Evolutionary conservation across 2,888 invertebrate species (phyloP), one percentile per base, ranked within the genome.

Genomic region (Campoletis raptor): DNA sequence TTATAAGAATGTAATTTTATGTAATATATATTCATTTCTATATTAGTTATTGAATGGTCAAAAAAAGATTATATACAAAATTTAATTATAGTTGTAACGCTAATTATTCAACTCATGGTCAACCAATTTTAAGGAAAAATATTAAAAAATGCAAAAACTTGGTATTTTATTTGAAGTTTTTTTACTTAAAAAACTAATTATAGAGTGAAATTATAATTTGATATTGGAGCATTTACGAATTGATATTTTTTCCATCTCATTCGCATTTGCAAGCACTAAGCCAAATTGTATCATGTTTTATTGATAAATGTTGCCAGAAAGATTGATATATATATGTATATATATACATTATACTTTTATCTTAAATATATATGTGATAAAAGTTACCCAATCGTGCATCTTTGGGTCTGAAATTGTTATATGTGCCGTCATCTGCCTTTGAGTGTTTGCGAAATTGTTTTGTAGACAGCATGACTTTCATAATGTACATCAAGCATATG

Each of bases 281-380:
- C 12, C 7, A 40, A 15, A 0, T 0, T 57, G 42, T 15, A 80
- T 61, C 42, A 80, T 21, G 45, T 61, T 73, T 66, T 42, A 86
- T 80, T 77, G 83, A 83, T 66, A 70, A 80, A 83, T 74, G 40
- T 76, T 69, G 54, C 52, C 48, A 36, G 52, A 61, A 72, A 82
- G 73, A 69, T 82, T 70, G 24, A 48, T 48, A 36, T 37, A n/a
- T 77, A 6, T 64, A 61, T 40, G 0, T 40, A 61, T 72, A 61
- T 40, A 40, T 40, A 61, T 15, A 61, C 15, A 15, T 61, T 61
- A 30, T 15, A 61, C 30, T 30, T 30, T 61, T 61, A 61, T 61
- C 61, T 72, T 67, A 24, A 30, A 66, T 74, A 52, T 61, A 77
- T 67, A 54, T 36, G 21, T 52, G 57, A 72, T 36, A 76, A 80